Evolutionary conservation across 2,888 invertebrate genomes (phyloP), one percentile per base, ranked within the genome.

Genomic region (Ceriagrion tenellum): DNA sequence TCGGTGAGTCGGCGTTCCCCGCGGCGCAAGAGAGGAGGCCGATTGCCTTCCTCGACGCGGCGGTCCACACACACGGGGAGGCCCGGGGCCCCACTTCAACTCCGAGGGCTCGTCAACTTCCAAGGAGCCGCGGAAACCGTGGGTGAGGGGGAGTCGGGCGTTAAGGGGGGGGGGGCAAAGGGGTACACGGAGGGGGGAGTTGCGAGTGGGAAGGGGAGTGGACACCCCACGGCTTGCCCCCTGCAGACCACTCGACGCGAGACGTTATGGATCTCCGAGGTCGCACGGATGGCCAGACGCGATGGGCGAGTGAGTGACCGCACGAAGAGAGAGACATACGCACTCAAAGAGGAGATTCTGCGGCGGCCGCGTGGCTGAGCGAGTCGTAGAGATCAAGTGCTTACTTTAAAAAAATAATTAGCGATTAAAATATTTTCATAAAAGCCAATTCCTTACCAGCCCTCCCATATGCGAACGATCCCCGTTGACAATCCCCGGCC

Each of bases 231-330:
- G 3, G 35, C 18, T 23, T 35, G 81, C 35, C 35, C 81, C 81
- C 81, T n/a, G 69, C n/a, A n/a, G 16, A 81, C 81, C 16, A 16
- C 81, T 81, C 81, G 81, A 81, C 81, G 35, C 35, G 81, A 81
- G 81, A 35, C 81, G 81, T 81, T 35, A 81, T 81, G 81, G 81
- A 81, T 35, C 81, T 81, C 35, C 81, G 81, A 81, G 81, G 81
- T 81, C 13, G 81, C 81, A n/a, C 30, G 30, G 35, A 35, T 35
- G 30, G 81, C 81, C 81, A 81, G 81, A 35, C 81, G 35, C 23
- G 81, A 20, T 59, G 59, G 59, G 59, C 10, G 59, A 16, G 74
- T 16, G 74, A 30, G 81, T 35, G 81, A 81, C 69, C 69, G n/a
- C 69, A 23, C 69, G 26, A 26, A 30, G 35, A 30, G 81, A 35